phyloP scores from a whole-genome alignment of 92 coral and sea anemone species.

The Epizoanthus fatuus region DNA sequence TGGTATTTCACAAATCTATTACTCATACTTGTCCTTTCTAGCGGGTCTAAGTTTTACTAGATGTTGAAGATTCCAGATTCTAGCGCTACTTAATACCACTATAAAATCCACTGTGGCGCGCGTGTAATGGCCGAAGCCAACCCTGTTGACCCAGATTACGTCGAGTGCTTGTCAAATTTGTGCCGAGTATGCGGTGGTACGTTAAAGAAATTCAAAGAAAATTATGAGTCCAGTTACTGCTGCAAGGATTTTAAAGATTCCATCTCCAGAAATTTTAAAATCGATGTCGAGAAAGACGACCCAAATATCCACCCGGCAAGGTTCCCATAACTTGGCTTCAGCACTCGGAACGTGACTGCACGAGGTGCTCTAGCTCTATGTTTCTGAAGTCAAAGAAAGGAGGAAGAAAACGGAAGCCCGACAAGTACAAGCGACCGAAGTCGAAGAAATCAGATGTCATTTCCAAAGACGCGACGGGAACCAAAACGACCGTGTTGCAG shows the following conservation, averaged over 20 bases:
- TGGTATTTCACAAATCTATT: not conserved
- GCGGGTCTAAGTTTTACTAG: not conserved
- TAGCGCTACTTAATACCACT: constrained; percentile 4
- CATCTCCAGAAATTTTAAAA: not conserved
- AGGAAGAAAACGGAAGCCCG: constrained; percentile 1
- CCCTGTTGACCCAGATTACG: not conserved
- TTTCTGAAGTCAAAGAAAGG: not conserved
- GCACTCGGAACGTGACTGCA: not conserved
- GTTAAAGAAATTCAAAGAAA: not conserved
- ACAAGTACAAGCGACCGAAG: not conserved
- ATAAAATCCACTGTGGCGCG: not conserved
- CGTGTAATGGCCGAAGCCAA: not conserved
- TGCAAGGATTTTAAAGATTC: not conserved
- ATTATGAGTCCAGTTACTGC: not conserved
- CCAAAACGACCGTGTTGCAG: no score
- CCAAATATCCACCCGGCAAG: not conserved
- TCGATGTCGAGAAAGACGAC: constrained; percentile 7
- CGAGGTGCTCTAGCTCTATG: not conserved
- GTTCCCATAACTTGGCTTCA: constrained; percentile 8
- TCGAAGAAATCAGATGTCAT: not conserved
- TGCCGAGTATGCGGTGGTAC: constrained; percentile 10
- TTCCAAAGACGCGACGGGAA: not conserved
- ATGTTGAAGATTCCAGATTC: constrained; percentile 1
- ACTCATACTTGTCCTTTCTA: not conserved
- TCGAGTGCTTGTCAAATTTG: not conserved